phyloP scores from a whole-genome alignment of 2,113 vertebrate genomes.

The Eubucco bourcierii region DNA sequence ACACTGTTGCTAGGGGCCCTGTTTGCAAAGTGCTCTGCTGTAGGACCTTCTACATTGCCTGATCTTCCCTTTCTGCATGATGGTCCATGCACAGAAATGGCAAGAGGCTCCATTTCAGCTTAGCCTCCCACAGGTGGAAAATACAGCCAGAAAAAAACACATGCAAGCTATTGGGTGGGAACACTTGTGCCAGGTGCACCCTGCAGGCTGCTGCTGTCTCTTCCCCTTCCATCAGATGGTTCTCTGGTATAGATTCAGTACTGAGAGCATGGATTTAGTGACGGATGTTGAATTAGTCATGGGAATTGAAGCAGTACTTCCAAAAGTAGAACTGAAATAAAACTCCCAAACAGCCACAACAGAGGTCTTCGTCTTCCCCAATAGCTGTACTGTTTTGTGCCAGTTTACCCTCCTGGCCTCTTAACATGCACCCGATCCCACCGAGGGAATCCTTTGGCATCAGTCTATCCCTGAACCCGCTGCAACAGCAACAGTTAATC shows the following conservation, averaged over 20 bases:
- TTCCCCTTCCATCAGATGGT: background rate
- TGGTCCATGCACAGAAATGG: background rate
- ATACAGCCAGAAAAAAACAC: background rate
- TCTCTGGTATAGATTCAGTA: background rate
- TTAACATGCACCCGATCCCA: background rate
- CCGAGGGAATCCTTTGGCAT: background rate
- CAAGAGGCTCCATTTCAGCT: background rate
- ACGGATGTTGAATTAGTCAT: background rate
- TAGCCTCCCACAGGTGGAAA: background rate
- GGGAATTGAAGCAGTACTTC: background rate
- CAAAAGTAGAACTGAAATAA: background rate
- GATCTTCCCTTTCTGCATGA: background rate
- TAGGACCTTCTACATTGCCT: background rate
- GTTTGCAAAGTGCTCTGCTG: background rate
- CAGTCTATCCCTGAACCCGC: constrained; percentile 28
- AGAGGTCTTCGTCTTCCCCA: background rate
- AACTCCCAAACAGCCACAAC: background rate
- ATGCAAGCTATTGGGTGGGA: background rate
- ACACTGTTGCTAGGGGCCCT: background rate
- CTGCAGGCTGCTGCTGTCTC: background rate
- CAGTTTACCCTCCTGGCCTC: background rate
- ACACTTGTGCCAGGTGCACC: background rate
- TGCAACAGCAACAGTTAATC: background rate
- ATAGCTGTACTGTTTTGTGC: background rate
- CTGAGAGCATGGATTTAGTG: background rate